A percentile compares a stretch with the other conserved stretches of the same genome.
Evolutionary conservation across 2,888 invertebrate genomes (phyloP).

Genomic region (Cerastis leucographa): DNA sequence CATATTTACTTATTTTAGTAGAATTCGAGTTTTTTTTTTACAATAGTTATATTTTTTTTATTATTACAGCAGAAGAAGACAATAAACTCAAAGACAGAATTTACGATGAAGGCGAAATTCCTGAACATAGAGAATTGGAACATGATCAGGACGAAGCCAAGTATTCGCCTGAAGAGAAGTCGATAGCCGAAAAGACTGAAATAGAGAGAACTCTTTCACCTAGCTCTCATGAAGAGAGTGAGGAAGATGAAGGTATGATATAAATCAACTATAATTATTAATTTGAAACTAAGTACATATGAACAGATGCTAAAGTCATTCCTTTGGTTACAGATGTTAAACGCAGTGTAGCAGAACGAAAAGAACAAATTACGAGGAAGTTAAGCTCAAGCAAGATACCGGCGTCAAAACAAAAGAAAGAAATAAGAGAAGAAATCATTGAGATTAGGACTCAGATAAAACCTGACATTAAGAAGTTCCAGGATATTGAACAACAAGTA

Average conservation of each 20-base stretch:
- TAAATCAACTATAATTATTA: not conserved
- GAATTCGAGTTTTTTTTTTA: not conserved
- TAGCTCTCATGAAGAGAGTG: slow-evolving; percentile 85
- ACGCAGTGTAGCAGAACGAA: slow-evolving; percentile 94
- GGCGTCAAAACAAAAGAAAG: slow-evolving; percentile 93
- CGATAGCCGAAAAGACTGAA: slow-evolving; percentile 92
- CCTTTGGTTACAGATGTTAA: slow-evolving; percentile 85
- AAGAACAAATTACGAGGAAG: slow-evolving; percentile 94
- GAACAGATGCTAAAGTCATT: not conserved
- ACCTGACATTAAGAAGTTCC: slow-evolving; percentile 89
- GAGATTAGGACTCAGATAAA: slow-evolving; percentile 93
- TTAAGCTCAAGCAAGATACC: slow-evolving; percentile 93
- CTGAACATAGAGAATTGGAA: slow-evolving; percentile 83
- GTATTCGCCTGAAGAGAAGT: slow-evolving; percentile 95
- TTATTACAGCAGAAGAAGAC: slow-evolving; percentile 84
- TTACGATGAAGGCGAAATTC: slow-evolving; percentile 82
- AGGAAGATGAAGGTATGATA: slow-evolving; percentile 87
- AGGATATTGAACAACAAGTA: slow-evolving; percentile 88
- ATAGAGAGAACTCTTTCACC: slow-evolving; percentile 88
- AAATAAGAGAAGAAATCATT: slow-evolving; percentile 93
- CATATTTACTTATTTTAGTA: not conserved
- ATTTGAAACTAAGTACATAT: not conserved
- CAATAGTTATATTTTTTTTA: not conserved
- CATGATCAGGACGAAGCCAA: slow-evolving; percentile 92
- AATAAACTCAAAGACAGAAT: slow-evolving; percentile 87